These are phyloP conservation scores for Apamea anceps DNA, from an alignment of 2,888 invertebrate species.

Conservation along the genomic window DNA sequence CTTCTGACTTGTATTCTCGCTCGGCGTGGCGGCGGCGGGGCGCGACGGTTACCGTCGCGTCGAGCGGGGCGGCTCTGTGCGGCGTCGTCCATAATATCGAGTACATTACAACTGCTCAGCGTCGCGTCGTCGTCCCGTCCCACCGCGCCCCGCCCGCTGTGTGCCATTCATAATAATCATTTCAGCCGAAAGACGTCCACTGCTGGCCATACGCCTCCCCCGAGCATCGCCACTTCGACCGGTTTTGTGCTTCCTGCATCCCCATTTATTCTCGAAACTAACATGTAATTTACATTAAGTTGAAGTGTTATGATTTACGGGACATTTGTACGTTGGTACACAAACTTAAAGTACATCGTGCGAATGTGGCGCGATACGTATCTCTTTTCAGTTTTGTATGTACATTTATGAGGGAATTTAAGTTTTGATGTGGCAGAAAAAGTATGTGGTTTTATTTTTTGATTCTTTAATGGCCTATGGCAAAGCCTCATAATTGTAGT, in stretches of 20 bases:
- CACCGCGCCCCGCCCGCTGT: too few relatives aligned
- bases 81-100: too few relatives aligned
- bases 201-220: too few relatives aligned
- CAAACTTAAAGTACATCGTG: constrained; percentile 28
- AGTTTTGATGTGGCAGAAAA: constrained; percentile 15
- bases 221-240: too few relatives aligned
- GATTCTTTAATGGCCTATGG: background rate
- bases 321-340: background rate
- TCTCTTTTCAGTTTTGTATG: constrained; percentile 7
- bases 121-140: too few relatives aligned
- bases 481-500: background rate
- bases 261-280: constrained; percentile 1
- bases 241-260: background rate
- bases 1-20: too few relatives aligned
- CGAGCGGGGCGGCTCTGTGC: too few relatives aligned
- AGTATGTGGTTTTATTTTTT: background rate
- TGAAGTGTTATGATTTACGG: constrained; percentile 36
- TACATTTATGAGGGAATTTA: background rate
- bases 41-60: too few relatives aligned
- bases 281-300: constrained; percentile 10
- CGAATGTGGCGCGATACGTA: constrained; percentile 19
- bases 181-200: too few relatives aligned
- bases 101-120: too few relatives aligned
- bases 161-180: too few relatives aligned
- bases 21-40: too few relatives aligned